phyloP scores from a whole-genome alignment of 2,888 invertebrate genomes.

The Busseola fusca region DNA sequence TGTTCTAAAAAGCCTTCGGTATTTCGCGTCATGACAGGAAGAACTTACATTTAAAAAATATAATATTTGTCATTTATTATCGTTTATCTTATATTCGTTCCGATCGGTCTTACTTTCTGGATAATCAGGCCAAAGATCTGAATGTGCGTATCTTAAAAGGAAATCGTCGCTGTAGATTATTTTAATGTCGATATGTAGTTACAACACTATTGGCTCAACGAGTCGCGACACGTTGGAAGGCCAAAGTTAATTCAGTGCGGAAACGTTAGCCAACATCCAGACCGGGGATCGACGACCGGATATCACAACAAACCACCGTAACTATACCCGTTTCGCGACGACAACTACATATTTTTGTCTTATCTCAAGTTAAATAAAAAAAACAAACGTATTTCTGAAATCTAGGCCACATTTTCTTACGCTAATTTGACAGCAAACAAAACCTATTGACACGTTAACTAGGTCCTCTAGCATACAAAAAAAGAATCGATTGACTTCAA shows the following conservation, averaged over 20 bases:
- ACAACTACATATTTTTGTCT: constrained; percentile 27
- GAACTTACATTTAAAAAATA: constrained; percentile 10
- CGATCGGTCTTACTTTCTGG: constrained; percentile 32
- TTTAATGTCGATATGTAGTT: constrained; percentile 10
- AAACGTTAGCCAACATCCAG: constrained; percentile 72
- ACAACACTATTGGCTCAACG: constrained; percentile 42
- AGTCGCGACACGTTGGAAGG: constrained; percentile 69
- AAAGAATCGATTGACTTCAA: constrained; percentile 57
- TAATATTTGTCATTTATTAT: constrained; percentile 20
- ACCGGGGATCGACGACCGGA: constrained; percentile 75
- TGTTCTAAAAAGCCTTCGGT: neutral
- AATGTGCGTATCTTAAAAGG: constrained; percentile 29
- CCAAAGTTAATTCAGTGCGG: constrained; percentile 75
- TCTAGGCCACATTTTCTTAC: constrained; percentile 37
- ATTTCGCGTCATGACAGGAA: constrained; percentile 5
- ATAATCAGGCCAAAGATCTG: constrained; percentile 33
- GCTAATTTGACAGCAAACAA: constrained; percentile 35
- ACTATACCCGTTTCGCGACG: constrained; percentile 21
- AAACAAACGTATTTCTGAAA: constrained; percentile 29
- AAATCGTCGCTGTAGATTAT: constrained; percentile 33
- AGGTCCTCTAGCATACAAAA: constrained; percentile 6
- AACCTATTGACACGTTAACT: constrained; percentile 20
- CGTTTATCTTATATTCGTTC: constrained; percentile 42
- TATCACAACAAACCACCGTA: constrained; percentile 64
- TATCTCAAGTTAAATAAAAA: constrained; percentile 33